A percentile compares a stretch with the other conserved stretches of the same genome.
Evolutionary conservation across 1,140 invertebrate species (phyloP).

Genomic region (Camponotus floridanus): DNA sequence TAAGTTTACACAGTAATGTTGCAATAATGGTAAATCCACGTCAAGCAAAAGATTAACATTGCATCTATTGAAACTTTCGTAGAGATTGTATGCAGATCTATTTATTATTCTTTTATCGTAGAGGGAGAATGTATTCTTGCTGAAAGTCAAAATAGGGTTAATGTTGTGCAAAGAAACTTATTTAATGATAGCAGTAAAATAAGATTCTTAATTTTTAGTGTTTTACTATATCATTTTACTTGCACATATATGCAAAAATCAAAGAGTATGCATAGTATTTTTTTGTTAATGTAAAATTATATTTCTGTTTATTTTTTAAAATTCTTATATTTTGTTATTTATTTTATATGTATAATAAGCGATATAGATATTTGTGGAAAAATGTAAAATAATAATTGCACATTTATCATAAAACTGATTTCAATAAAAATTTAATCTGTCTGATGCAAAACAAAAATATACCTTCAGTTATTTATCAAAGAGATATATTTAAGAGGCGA

Average conservation of each 20-base stretch:
- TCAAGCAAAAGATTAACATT: conserved; percentile 8
- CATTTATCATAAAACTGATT: not conserved
- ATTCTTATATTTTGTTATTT: not conserved
- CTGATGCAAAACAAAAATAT: not conserved
- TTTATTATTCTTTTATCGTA: not conserved
- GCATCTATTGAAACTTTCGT: not conserved
- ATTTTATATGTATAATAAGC: not conserved
- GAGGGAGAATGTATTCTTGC: not conserved
- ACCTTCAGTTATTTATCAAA: not conserved
- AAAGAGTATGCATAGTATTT: not conserved
- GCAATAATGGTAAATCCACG: not conserved
- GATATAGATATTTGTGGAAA: not conserved
- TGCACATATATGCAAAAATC: too few relatives aligned
- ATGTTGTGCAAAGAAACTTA: not conserved
- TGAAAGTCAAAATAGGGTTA: not conserved
- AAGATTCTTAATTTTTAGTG: not conserved
- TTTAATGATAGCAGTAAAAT: not conserved
- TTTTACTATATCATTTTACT: not conserved
- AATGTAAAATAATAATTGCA: not conserved
- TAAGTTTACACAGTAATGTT: too few relatives aligned
- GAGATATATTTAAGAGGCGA: not conserved
- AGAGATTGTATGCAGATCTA: not conserved
- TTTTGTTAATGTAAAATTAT: not conserved
- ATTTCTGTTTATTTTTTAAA: not conserved
- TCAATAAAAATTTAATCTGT: not conserved